Evolutionary conservation across 2,888 invertebrate species (phyloP).

Genomic region (Gerris lacustris): DNA sequence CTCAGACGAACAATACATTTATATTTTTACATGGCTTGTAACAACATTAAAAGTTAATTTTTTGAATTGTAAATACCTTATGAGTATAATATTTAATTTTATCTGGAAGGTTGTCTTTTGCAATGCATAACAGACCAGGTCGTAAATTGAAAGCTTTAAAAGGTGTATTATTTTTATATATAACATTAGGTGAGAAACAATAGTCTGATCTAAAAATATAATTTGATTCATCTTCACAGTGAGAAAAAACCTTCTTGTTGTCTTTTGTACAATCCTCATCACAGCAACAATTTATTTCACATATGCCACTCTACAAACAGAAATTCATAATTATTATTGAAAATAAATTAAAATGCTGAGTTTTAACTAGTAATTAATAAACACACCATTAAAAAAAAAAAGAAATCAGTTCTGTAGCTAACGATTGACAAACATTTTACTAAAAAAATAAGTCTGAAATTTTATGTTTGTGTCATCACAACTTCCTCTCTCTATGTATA

Average conservation of each 20-base stretch:
- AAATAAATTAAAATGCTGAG: no score
- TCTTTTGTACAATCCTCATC: slow-evolving; percentile 56
- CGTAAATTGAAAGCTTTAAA: slow-evolving; percentile 19
- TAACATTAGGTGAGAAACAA: slow-evolving; percentile 44
- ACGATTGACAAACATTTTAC: slow-evolving; percentile 9
- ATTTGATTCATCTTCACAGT: slow-evolving; percentile 40
- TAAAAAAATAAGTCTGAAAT: neutral
- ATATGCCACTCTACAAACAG: slow-evolving; percentile 44
- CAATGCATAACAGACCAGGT: slow-evolving; percentile 46
- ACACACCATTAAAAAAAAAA: no score
- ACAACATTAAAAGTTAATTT: no score
- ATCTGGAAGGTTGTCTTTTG: slow-evolving; percentile 45
- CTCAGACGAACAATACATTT: no score
- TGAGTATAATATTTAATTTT: slow-evolving; percentile 32
- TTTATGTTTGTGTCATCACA: no score
- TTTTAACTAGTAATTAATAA: no score
- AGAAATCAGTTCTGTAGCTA: no score
- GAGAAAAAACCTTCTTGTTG: slow-evolving; percentile 48
- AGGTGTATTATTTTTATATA: slow-evolving; percentile 44
- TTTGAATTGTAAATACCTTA: neutral
- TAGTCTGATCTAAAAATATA: slow-evolving; percentile 34
- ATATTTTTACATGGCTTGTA: no score
- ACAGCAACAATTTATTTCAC: slow-evolving; percentile 78
- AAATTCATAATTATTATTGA: neutral
- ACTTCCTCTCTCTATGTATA: no score